phyloP scores from a whole-genome alignment of 2,797 vertebrate genomes.

The Malurus leucopterus region DNA sequence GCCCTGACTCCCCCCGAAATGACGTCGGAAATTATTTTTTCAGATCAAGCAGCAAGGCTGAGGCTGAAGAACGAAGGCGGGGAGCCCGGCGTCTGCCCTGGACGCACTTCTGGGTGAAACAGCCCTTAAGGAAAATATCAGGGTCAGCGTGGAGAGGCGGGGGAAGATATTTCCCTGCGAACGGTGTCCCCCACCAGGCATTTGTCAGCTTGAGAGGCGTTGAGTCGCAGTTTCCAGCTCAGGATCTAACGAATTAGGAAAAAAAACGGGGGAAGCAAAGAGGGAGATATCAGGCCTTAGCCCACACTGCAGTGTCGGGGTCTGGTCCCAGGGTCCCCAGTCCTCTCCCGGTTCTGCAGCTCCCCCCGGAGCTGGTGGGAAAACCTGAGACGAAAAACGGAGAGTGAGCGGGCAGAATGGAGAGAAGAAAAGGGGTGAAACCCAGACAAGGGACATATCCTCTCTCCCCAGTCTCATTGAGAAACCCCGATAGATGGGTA shows the following conservation, averaged over 20 bases:
- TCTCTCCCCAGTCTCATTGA: fast-evolving
- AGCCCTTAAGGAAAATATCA: neutral
- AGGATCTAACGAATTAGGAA: neutral
- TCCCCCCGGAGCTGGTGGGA: fast-evolving
- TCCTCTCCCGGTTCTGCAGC: neutral
- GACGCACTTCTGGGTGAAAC: neutral
- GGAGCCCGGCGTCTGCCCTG: neutral
- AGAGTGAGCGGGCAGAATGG: fast-evolving
- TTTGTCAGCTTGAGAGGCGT: neutral
- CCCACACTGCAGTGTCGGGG: fast-evolving
- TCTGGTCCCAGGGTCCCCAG: neutral
- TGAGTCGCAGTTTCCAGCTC: fast-evolving
- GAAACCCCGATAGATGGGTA: neutral
- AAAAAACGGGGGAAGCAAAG: neutral
- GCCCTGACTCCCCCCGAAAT: neutral
- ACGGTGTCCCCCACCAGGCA: neutral
- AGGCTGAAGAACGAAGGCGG: neutral
- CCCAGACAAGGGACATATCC: fast-evolving
- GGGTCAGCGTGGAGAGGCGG: fast-evolving
- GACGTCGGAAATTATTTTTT: neutral
- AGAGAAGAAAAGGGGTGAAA: neutral
- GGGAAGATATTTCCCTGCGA: neutral
- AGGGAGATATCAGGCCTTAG: neutral
- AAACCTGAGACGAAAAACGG: neutral
- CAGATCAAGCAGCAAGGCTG: neutral